These are phyloP conservation scores for Sphyrna mokarran DNA, from an alignment of 2,113 vertebrate genomes.

Conservation along the genomic window DNA sequence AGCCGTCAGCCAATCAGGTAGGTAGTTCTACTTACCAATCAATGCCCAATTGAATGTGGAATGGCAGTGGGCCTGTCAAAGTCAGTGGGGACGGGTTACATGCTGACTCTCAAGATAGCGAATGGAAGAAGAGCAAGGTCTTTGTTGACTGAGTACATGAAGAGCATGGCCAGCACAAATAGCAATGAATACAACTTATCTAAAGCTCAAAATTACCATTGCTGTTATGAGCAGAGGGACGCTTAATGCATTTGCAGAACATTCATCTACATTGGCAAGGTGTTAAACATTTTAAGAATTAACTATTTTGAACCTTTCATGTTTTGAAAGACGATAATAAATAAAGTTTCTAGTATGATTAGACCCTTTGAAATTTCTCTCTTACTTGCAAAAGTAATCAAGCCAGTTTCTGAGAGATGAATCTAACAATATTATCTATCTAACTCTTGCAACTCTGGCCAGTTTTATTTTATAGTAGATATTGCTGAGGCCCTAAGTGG, in stretches of 20 bases:
- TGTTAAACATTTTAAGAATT: neutral
- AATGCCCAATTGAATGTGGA: too few relatives aligned
- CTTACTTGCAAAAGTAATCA: neutral
- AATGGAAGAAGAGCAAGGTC: too few relatives aligned
- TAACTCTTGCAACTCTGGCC: neutral
- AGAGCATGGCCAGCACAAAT: neutral
- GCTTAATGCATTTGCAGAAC: neutral
- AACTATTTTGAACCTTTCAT: neutral
- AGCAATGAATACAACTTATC: neutral
- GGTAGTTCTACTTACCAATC: too few relatives aligned
- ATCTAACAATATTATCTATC: neutral
- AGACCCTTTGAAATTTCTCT: neutral
- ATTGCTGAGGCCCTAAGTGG: neutral
- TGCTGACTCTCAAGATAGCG: too few relatives aligned
- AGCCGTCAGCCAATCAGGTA: too few relatives aligned
- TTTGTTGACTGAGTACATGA: neutral
- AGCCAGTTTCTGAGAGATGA: neutral
- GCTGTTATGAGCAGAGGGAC: neutral
- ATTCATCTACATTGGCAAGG: neutral
- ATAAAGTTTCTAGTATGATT: neutral
- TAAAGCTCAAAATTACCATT: neutral
- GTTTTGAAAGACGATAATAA: neutral
- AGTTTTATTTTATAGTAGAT: neutral
- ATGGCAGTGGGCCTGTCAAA: too few relatives aligned
- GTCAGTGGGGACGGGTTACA: too few relatives aligned